A percentile compares a stretch with the other conserved stretches of the same genome.
Evolutionary conservation across 2,797 vertebrate genomes (phyloP).

Genomic region (Gorsachius magnificus): DNA sequence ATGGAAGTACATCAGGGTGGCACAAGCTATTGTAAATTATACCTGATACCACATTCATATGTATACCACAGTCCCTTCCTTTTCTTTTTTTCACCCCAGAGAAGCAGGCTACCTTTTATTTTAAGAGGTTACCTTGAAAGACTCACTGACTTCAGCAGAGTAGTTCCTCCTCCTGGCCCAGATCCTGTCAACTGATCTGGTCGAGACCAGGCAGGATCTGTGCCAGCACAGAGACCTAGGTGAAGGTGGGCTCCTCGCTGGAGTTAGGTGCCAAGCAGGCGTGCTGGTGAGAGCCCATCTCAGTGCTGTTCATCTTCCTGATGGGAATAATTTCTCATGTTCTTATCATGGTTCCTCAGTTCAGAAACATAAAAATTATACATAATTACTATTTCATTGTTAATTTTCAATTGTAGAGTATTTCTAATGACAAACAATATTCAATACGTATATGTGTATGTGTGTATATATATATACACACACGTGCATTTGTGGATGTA

Average conservation of each 20-base stretch:
- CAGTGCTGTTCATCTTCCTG: not conserved
- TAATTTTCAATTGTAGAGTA: not conserved
- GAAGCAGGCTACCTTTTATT: not conserved
- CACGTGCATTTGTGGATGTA: not conserved
- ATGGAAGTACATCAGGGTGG: not conserved
- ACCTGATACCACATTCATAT: not conserved
- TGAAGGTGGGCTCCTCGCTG: not conserved
- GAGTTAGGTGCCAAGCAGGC: not conserved
- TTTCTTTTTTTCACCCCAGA: not conserved
- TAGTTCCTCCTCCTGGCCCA: not conserved
- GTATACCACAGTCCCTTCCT: not conserved
- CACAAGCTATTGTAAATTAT: not conserved
- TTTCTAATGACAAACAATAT: not conserved
- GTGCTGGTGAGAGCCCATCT: not conserved
- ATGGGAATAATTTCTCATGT: not conserved
- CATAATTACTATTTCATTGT: not conserved
- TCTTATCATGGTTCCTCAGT: not conserved
- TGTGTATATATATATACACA: not conserved
- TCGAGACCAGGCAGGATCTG: not conserved
- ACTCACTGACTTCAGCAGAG: not conserved
- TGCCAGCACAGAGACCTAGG: not conserved
- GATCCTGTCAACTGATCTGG: not conserved
- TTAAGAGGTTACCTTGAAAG: not conserved
- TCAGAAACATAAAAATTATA: not conserved
- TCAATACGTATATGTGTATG: not conserved